phyloP scores from a whole-genome alignment of 2,888 invertebrate species.

The Morpho deidamia region DNA sequence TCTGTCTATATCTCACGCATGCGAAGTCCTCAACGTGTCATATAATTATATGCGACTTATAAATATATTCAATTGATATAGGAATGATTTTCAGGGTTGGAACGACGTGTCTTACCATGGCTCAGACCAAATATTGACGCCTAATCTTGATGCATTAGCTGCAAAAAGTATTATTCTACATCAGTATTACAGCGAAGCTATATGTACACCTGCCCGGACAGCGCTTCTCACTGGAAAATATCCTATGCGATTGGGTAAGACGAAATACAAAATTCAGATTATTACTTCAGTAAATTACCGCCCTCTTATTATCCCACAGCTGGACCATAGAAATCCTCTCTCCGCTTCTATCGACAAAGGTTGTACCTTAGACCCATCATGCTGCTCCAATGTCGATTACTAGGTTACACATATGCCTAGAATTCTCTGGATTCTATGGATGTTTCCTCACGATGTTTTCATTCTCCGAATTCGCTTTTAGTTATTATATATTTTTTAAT shows the following conservation, averaged over 20 bases:
- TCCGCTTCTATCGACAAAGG: no score
- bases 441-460: no score
- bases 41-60: not conserved
- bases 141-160: slow-evolving; percentile 92
- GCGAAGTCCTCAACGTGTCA: no score
- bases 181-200: slow-evolving; percentile 90
- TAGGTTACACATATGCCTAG: no score
- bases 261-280: not conserved
- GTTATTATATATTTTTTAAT: no score
- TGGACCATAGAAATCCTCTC: no score
- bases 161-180: slow-evolving; percentile 91
- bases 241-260: slow-evolving; percentile 87
- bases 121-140: slow-evolving; percentile 90
- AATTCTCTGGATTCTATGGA: no score
- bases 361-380: no score
- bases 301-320: no score
- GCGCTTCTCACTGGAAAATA: slow-evolving; percentile 92
- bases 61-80: not conserved
- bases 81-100: slow-evolving; percentile 84
- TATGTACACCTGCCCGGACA: slow-evolving; percentile 91
- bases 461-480: no score
- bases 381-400: no score
- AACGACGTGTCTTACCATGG: slow-evolving; percentile 95
- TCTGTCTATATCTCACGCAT: no score
- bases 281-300: not conserved